These are phyloP conservation scores for Drosophila ambigua DNA, from an alignment of 1,140 invertebrate species.

Conservation along the genomic window DNA sequence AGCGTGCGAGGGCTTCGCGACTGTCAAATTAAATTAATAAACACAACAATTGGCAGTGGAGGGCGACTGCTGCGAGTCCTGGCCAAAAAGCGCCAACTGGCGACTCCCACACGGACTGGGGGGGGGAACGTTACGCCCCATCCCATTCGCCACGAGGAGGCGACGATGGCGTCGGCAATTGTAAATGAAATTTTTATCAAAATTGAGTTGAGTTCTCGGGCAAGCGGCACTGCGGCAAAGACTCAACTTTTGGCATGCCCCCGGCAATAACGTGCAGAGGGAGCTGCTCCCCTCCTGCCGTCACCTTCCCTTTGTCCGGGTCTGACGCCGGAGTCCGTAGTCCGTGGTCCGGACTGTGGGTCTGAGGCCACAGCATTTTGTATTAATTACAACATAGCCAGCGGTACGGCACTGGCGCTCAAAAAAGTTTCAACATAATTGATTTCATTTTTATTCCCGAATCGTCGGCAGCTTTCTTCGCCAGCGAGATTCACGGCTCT, in stretches of 20 bases:
- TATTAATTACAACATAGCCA: slow-evolving; percentile 78
- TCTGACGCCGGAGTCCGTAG: not conserved
- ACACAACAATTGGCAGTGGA: slow-evolving; percentile 73
- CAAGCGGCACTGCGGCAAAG: slow-evolving; percentile 59
- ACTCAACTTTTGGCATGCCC: slow-evolving; percentile 76
- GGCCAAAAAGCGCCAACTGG: slow-evolving; percentile 56
- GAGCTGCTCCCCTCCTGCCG: slow-evolving; percentile 6
- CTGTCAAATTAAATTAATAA: slow-evolving; percentile 82
- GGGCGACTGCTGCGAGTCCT: slow-evolving; percentile 11
- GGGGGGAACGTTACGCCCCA: not conserved
- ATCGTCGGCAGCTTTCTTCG: slow-evolving; percentile 35
- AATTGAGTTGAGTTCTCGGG: slow-evolving; percentile 76
- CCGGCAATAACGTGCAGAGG: slow-evolving; percentile 28
- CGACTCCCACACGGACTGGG: slow-evolving; percentile 58
- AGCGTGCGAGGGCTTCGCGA: slow-evolving; percentile 60
- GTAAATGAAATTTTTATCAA: slow-evolving; percentile 78
- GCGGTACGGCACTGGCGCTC: slow-evolving; percentile 48
- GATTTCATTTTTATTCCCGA: slow-evolving; percentile 72
- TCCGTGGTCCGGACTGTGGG: slow-evolving; percentile 1
- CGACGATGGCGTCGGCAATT: slow-evolving; percentile 53
- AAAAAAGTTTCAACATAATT: slow-evolving; percentile 75
- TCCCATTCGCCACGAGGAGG: not conserved
- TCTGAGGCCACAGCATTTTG: slow-evolving; percentile 62
- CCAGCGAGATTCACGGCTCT: slow-evolving; percentile 11
- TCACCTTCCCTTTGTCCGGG: not conserved